Conservation (phyloP, 1,140 invertebrate species). For the Cyrtorhinus lividipennis region DNA sequence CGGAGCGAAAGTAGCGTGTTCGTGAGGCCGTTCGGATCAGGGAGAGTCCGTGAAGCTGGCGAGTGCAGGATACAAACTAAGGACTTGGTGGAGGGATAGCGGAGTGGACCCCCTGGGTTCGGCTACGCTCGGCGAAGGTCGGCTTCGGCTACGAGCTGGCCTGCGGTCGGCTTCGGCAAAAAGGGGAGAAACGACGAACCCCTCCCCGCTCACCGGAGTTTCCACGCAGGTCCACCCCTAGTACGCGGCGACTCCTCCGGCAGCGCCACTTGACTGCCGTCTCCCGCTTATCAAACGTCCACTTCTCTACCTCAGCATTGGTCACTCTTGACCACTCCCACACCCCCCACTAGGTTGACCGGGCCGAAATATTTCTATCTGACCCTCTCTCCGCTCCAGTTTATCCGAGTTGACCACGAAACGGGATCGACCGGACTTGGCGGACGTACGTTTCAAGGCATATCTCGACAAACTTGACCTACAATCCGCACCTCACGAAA, state of each 20-base stretch:
- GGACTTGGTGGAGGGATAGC: not conserved
- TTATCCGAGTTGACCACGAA: slow-evolving; percentile 2
- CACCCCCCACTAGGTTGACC: slow-evolving; percentile 10
- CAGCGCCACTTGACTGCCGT: not conserved
- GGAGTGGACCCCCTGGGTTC: slow-evolving; percentile 11
- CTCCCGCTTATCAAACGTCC: not conserved
- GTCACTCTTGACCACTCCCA: slow-evolving; percentile 15
- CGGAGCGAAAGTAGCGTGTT: not conserved
- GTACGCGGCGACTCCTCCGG: not conserved
- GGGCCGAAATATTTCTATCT: not conserved
- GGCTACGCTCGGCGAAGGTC: slow-evolving; percentile 17
- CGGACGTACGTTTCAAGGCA: too few species aligned
- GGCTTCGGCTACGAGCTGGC: not conserved
- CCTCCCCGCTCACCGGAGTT: slow-evolving; percentile 10
- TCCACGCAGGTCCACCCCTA: not conserved
- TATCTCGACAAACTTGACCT: too few species aligned
- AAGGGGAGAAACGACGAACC: not conserved
- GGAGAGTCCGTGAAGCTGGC: not conserved
- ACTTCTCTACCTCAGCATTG: not conserved
- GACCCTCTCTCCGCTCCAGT: slow-evolving; percentile 6
- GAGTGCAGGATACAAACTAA: slow-evolving; percentile 10
- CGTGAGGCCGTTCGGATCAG: not conserved
- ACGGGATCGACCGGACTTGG: too few species aligned
- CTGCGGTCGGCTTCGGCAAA: not conserved
- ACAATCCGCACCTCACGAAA: too few species aligned